Evolutionary conservation across 2,888 invertebrate species (phyloP), one percentile per base, ranked within the genome.

Genomic region (Ethmia dodecea): DNA sequence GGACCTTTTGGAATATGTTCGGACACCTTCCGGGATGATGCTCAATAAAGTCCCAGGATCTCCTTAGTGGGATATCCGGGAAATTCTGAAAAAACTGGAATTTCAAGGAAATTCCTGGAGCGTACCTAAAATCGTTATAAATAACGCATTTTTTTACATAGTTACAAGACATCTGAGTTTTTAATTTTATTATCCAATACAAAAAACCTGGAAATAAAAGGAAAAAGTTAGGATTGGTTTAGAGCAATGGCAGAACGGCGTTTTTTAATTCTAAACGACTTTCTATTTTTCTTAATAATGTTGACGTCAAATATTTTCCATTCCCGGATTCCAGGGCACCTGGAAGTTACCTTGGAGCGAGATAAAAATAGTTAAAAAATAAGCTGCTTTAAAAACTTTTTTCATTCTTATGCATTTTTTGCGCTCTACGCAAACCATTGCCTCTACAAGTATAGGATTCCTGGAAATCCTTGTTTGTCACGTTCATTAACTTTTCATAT

Each of bases 241-340:
- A 18, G 18, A 18, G 6, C 18, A 18, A 18, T 18, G 4, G 18
- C 18, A 18, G 18, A 6, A 18, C 18, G 18, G 5, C 18, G 18
- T 18, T 18, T 18, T 18, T 18, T 3, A 18, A 18, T 18, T 5
- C 4, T n/a, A 18, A 18, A 18, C 18, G 18, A 18, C 18, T 5
- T 18, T 18, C 4, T 18, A 18, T 18, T 18, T 18, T 18, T 18
- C 18, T 6, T 18, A 18, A 6, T 18, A 18, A 18, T 18, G 18
- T 18, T 26, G 26, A 26, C 26, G 10, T 26, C 6, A 12, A 26
- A 26, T 25, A 25, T 11, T 10, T 25, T 25, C 25, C 54, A 56
- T 51, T 27, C 36, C 49, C 4, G 18, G 18, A 18, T n/a, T n/a
- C n/a, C n/a, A n/a, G n/a, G n/a, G n/a, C n/a, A n/a, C n/a, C n/a